Conservation (phyloP, 2,888 invertebrate species). For the Oasisia sp. region DNA sequence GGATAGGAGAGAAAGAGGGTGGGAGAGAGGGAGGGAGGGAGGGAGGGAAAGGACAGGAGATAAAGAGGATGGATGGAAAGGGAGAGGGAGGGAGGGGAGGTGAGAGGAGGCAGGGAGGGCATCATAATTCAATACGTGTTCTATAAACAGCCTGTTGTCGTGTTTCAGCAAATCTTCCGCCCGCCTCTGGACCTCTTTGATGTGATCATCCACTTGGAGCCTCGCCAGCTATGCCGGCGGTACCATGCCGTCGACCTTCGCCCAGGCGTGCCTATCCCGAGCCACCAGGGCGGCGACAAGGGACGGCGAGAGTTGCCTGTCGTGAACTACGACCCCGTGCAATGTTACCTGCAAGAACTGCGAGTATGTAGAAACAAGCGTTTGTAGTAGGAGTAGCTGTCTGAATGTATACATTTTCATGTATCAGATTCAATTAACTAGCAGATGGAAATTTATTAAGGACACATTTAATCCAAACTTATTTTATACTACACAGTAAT, state of each 20-base stretch:
- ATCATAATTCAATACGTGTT: not conserved
- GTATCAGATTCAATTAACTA: no score
- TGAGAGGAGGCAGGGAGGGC: no score
- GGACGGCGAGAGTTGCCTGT: conserved; percentile 71
- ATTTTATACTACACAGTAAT: no score
- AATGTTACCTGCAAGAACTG: conserved; percentile 78
- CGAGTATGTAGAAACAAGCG: conserved; percentile 70
- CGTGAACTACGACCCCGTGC: conserved; percentile 81
- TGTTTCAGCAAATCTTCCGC: conserved; percentile 70
- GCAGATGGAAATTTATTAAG: no score
- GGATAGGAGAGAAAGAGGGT: no score
- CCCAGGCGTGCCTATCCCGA: conserved; percentile 23
- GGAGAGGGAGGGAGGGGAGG: no score
- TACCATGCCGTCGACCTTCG: conserved; percentile 67
- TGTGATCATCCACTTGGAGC: conserved; percentile 76
- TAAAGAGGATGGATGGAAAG: no score
- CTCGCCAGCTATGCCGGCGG: conserved; percentile 66
- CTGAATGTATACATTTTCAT: no score
- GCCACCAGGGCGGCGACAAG: not conserved
- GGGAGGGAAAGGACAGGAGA: no score
- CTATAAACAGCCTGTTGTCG: not conserved
- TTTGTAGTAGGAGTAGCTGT: no score
- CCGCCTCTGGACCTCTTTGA: conserved; percentile 79
- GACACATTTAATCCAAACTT: no score
- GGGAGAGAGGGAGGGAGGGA: no score